A percentile compares a stretch with the other conserved stretches of the same genome.
Evolutionary conservation across 2,888 invertebrate genomes (phyloP).

Genomic region (Aelia acuminata): DNA sequence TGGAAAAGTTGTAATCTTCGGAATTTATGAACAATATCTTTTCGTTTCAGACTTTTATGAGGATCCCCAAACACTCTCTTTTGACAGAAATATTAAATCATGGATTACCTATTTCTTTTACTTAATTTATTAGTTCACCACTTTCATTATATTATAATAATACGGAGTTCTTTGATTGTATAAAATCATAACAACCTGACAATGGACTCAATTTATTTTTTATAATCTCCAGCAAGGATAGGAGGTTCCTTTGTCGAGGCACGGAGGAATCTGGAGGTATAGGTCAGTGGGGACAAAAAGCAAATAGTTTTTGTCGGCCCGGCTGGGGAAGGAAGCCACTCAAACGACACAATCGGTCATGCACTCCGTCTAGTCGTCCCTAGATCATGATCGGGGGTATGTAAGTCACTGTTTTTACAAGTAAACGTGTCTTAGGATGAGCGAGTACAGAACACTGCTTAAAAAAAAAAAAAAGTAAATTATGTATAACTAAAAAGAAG

Average conservation of each 20-base stretch:
- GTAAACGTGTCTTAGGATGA: too few relatives aligned
- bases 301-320: constrained; percentile 15
- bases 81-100: too few relatives aligned
- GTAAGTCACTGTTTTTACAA: background rate
- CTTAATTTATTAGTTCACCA: too few relatives aligned
- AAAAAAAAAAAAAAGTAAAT: too few relatives aligned
- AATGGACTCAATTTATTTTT: constrained; percentile 21
- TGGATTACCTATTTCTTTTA: too few relatives aligned
- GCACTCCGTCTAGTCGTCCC: background rate
- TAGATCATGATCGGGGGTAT: background rate
- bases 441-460: too few relatives aligned
- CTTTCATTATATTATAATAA: background rate
- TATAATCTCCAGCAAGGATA: background rate
- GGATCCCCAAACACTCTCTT: too few relatives aligned
- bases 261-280: constrained; percentile 10
- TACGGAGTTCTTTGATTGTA: background rate
- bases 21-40: too few relatives aligned
- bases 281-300: constrained; percentile 48
- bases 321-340: background rate
- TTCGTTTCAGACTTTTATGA: too few relatives aligned
- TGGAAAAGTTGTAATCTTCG: too few relatives aligned
- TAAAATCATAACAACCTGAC: background rate
- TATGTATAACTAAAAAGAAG: too few relatives aligned
- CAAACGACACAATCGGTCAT: background rate
- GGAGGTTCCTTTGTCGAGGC: background rate